Percentiles rank a stretch among this genome's conserved stretches.
Conservation (phyloP, 2,888 invertebrate species). For the Hemicrepidius hirtus region DNA sequence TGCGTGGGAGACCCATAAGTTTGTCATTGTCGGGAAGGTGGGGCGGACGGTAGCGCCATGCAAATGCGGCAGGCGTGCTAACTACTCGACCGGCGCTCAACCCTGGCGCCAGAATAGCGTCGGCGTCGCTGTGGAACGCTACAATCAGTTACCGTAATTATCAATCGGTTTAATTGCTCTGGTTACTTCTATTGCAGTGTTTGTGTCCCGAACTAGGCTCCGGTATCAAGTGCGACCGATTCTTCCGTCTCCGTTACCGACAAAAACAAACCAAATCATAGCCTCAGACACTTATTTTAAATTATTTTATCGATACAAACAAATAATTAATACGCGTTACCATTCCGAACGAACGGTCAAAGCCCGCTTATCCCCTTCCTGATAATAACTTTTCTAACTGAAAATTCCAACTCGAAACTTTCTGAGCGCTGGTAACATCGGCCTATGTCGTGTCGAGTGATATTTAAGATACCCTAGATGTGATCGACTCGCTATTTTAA, state of each 20-base stretch:
- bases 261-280: conserved; percentile 12
- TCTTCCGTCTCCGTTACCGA: neutral
- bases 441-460: conserved; percentile 27
- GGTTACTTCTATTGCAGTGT: conserved; percentile 63
- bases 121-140: conserved; percentile 70
- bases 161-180: conserved; percentile 60
- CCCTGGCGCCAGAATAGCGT: conserved; percentile 71
- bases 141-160: conserved; percentile 71
- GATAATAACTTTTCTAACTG: conserved; percentile 13
- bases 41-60: conserved; percentile 69
- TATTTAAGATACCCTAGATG: conserved; percentile 36
- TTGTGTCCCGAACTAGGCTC: conserved; percentile 35
- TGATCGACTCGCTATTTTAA: conserved; percentile 37
- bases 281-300: conserved; percentile 29
- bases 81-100: conserved; percentile 71
- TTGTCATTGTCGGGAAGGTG: conserved; percentile 65
- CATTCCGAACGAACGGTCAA: conserved; percentile 18
- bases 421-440: conserved; percentile 10
- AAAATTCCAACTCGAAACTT: conserved; percentile 32
- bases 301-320: conserved; percentile 42
- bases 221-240: conserved; percentile 25
- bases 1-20: conserved; percentile 58
- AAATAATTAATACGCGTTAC: conserved; percentile 43
- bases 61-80: conserved; percentile 73
- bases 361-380: conserved; percentile 17